phyloP scores from a whole-genome alignment of 2,888 invertebrate species.

The Dynastes maya region DNA sequence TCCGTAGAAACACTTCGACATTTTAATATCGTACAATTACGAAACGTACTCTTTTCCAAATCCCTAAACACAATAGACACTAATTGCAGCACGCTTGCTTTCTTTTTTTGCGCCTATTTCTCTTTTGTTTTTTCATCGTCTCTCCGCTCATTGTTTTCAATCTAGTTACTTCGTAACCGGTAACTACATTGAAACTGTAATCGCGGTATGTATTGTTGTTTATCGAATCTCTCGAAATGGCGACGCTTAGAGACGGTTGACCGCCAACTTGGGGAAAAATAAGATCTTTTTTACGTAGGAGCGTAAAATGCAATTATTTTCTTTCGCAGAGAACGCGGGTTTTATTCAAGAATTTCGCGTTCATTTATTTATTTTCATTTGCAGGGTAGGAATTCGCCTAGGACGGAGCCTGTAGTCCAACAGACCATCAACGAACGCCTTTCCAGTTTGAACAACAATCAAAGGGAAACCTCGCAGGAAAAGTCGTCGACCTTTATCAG shows the following conservation, averaged over 20 bases:
- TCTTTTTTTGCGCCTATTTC: neutral
- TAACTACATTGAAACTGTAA: neutral
- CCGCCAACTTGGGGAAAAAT: neutral
- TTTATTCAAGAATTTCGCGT: neutral
- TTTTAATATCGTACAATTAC: neutral
- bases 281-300: neutral
- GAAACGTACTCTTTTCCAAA: neutral
- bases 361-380: neutral
- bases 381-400: constrained; percentile 27
- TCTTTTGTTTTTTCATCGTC: neutral
- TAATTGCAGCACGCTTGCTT: neutral
- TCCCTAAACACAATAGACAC: neutral
- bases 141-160: neutral
- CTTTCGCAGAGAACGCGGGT: neutral
- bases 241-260: neutral
- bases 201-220: neutral
- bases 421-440: constrained; percentile 61
- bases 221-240: neutral
- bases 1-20: neutral
- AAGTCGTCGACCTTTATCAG: constrained; percentile 61
- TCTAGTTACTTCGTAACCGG: neutral
- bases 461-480: constrained; percentile 61
- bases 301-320: neutral
- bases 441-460: constrained; percentile 58
- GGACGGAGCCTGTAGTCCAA: constrained; percentile 14